Base-by-base conservation (phyloP, 2,797 vertebrate species). In the Heliangelus exortis region DNA sequence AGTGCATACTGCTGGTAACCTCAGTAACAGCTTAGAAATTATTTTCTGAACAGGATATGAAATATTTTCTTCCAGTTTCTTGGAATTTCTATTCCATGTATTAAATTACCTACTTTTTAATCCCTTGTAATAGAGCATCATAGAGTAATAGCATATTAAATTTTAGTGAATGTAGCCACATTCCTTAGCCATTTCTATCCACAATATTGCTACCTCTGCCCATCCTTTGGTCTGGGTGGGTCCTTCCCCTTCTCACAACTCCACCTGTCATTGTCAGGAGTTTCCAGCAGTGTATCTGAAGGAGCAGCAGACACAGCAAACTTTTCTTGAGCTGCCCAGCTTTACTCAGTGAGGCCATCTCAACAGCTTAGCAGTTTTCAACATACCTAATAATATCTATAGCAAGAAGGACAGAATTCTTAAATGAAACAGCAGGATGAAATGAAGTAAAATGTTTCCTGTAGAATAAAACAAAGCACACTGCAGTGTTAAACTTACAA, bases 1-100 rank as follows among this genome's bases (percentile, higher is more conserved):
- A 98, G 98, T 97, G 78, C 77, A 15, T 51, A 12, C 21, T 84
- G 8, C 59, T 57, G 57, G 25, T 41, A 7, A 62, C 0, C 0
- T 77, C 33, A 34, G 31, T 61, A 65, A 53, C 65, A 67, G 48
- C 34, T 55, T 72, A 36, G 62, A 48, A 85, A 63, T 81, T 43
- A 15, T 36, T 67, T 77, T 76, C 59, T 88, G 53, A 31, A n/a
- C 10, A 34, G 43, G 51, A 65, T 45, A 39, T 0, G 0, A 81
- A 81, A 59, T 76, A 28, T 8, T 73, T 88, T 61, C 79, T 76
- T 66, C 22, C 4, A 26, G 13, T 73, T 92, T 57, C 33, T 79
- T 85, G 23, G 10, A 54, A 67, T 67, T 25, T 71, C 15, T 77
- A 7, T 65, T 92, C 33, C 18, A 16, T 39, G 3, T 33, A 63